Evolutionary conservation across 2,888 invertebrate genomes (phyloP).

Genomic region (Micoletzkya japonica): DNA sequence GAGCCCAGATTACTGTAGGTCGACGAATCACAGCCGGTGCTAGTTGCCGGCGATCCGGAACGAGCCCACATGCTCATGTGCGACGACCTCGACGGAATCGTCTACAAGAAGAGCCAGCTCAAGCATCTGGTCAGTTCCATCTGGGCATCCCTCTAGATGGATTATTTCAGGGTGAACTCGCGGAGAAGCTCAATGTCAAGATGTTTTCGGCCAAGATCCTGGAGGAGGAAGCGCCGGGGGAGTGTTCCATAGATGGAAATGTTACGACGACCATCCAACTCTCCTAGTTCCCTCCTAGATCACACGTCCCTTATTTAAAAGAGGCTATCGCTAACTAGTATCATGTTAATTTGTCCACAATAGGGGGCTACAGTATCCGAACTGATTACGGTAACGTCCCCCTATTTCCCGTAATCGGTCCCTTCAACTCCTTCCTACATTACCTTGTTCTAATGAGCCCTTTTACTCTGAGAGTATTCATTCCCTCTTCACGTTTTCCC

Average conservation of each 20-base stretch:
- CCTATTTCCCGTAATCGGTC: too few relatives aligned
- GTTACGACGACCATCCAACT: slow-evolving; percentile 18
- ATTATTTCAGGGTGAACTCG: slow-evolving; percentile 20
- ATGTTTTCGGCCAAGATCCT: slow-evolving; percentile 25
- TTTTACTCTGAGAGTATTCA: too few relatives aligned
- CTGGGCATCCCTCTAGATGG: not conserved
- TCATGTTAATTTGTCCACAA: too few relatives aligned
- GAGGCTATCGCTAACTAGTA: too few relatives aligned
- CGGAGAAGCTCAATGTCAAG: slow-evolving; percentile 23
- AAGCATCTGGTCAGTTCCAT: slow-evolving; percentile 71
- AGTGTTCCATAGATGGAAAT: slow-evolving; percentile 22
- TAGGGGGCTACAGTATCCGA: too few relatives aligned
- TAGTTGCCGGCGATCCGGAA: slow-evolving; percentile 63
- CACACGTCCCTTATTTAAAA: too few relatives aligned
- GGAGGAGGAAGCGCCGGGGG: slow-evolving; percentile 5
- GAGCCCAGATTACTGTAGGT: slow-evolving; percentile 29
- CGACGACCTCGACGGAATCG: slow-evolving; percentile 57
- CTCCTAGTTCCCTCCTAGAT: too few relatives aligned
- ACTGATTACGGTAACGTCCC: too few relatives aligned
- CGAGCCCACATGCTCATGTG: slow-evolving; percentile 57
- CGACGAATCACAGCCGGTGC: slow-evolving; percentile 47
- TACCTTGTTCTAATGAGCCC: too few relatives aligned
- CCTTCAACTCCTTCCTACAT: too few relatives aligned
- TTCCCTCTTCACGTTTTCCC: too few relatives aligned
- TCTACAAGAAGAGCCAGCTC: slow-evolving; percentile 67